These are phyloP conservation scores for Coregonus suidteri DNA, from an alignment of 2,797 vertebrate species.

Conservation along the genomic window DNA sequence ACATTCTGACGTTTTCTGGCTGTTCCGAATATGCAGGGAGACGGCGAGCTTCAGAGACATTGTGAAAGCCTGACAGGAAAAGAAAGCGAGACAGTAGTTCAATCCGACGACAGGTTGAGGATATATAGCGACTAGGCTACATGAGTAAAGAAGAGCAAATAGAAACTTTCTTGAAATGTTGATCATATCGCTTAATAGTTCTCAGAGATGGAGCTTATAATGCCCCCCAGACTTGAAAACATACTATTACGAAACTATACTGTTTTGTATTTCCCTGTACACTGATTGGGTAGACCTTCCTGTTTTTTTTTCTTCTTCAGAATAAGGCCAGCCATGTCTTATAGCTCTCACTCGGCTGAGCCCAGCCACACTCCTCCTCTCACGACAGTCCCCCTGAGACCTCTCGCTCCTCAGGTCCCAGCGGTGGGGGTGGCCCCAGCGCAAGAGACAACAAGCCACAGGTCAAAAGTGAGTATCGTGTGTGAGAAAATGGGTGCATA, in stretches of 20 bases:
- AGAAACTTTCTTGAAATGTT: neutral
- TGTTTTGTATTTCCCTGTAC: neutral
- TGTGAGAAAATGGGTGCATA: neutral
- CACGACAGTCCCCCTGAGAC: slow-evolving; percentile 69
- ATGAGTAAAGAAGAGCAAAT: neutral
- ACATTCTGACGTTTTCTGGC: neutral
- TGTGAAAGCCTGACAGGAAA: neutral
- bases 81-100: neutral
- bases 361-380: slow-evolving; percentile 59
- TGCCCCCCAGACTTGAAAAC: neutral
- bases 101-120: neutral
- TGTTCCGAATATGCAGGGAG: neutral
- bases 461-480: slow-evolving; percentile 89
- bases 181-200: neutral
- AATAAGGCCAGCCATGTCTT: slow-evolving; percentile 78
- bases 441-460: slow-evolving; percentile 88
- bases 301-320: slow-evolving; percentile 63
- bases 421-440: slow-evolving; percentile 68
- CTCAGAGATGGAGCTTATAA: neutral
- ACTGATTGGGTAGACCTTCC: neutral
- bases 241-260: neutral
- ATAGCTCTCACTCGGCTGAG: slow-evolving; percentile 62
- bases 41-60: neutral
- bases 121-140: neutral
- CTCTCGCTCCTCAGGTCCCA: slow-evolving; percentile 76